These are phyloP conservation scores for Pherbina coryleti DNA, from an alignment of 2,888 invertebrate species.

Conservation along the genomic window DNA sequence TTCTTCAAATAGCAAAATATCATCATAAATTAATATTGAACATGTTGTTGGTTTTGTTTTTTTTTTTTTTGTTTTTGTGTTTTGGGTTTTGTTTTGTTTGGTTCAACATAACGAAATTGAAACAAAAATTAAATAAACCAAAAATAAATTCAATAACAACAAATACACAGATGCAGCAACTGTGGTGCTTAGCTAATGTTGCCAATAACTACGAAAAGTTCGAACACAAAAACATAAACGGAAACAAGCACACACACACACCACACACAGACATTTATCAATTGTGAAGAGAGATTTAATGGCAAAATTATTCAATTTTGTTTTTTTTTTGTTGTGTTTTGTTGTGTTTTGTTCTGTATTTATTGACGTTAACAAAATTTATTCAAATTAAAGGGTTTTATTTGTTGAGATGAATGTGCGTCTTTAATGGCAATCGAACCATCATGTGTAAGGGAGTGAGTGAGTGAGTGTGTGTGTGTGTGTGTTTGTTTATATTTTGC, in stretches of 20 bases:
- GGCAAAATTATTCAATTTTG: too few relatives aligned
- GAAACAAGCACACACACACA: conserved; percentile 13
- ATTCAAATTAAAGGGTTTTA: background rate
- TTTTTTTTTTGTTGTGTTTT: too few relatives aligned
- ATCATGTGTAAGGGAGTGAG: too few relatives aligned
- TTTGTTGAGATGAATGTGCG: background rate
- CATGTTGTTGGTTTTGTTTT: background rate
- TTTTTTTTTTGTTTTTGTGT: too few relatives aligned
- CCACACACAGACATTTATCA: too few relatives aligned
- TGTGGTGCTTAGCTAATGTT: background rate
- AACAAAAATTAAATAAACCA: background rate
- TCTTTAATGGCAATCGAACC: background rate
- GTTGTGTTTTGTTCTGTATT: too few relatives aligned
- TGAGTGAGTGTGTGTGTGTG: background rate
- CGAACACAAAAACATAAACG: too few relatives aligned
- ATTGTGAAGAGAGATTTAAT: too few relatives aligned
- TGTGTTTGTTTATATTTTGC: background rate
- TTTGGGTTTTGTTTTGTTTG: too few relatives aligned
- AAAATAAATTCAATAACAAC: background rate
- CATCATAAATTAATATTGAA: conserved; percentile 2
- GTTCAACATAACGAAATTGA: background rate
- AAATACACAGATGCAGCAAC: background rate
- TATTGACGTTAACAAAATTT: too few relatives aligned
- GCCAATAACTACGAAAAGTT: too few relatives aligned
- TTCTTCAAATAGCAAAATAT: background rate